Conservation (phyloP, 2,888 invertebrate genomes). For the Dynastes maya region DNA sequence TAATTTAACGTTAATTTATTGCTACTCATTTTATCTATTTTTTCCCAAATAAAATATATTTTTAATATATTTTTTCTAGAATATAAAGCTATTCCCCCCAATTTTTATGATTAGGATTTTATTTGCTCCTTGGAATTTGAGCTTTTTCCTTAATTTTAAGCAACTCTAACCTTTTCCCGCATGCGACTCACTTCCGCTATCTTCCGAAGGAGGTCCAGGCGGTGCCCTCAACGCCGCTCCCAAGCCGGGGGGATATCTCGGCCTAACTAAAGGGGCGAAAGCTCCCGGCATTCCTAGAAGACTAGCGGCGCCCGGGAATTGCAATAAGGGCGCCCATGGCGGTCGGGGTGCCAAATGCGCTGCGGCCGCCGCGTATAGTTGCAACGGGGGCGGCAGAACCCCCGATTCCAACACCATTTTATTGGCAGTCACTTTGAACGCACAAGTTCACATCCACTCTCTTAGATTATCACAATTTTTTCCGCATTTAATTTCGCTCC, state of each 20-base stretch:
- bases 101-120: not conserved
- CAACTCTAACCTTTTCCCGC: slow-evolving; percentile 68
- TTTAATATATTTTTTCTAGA: not conserved
- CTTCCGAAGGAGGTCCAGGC: slow-evolving; percentile 69
- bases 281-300: slow-evolving; percentile 70
- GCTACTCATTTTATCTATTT: too few relatives aligned
- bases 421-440: slow-evolving; percentile 58
- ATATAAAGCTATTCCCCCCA: not conserved
- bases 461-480: slow-evolving; percentile 10
- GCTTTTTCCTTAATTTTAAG: not conserved
- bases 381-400: slow-evolving; percentile 80
- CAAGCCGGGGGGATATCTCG: slow-evolving; percentile 65
- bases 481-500: not conserved
- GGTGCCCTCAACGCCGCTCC: slow-evolving; percentile 66
- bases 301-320: slow-evolving; percentile 71
- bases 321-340: slow-evolving; percentile 69
- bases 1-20: too few relatives aligned
- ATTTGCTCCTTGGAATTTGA: not conserved
- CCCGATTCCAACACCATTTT: slow-evolving; percentile 78
- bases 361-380: slow-evolving; percentile 81
- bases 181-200: slow-evolving; percentile 70
- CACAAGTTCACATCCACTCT: slow-evolving; percentile 50
- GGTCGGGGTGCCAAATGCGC: slow-evolving; percentile 78
- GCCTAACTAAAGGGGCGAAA: slow-evolving; percentile 68
- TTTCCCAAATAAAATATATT: too few relatives aligned